phyloP scores from a whole-genome alignment of 2,888 invertebrate species.

The Thumatha senex region DNA sequence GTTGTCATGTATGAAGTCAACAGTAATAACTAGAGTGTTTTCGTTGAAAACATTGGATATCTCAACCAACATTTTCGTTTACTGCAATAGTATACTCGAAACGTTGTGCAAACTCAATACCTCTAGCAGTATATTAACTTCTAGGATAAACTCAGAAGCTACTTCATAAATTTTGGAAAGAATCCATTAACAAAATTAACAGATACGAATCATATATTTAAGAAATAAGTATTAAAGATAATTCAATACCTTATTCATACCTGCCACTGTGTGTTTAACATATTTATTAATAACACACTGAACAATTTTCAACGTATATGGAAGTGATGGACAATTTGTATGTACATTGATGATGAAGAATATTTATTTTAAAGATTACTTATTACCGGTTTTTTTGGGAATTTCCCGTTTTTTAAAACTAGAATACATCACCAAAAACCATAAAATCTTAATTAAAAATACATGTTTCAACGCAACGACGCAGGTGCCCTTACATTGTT shows the following conservation, averaged over 20 bases:
- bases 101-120: too few species aligned
- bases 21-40: too few species aligned
- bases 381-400: constrained; percentile 8
- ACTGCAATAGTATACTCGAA: too few species aligned
- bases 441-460: constrained; percentile 41
- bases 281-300: constrained; percentile 28
- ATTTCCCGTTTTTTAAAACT: constrained; percentile 31
- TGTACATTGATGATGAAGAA: constrained; percentile 9
- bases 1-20: too few species aligned
- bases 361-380: constrained; percentile 9
- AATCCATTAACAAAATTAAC: constrained; percentile 18
- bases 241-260: constrained; percentile 21
- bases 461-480: constrained; percentile 7
- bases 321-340: not conserved
- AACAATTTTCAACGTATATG: constrained; percentile 7
- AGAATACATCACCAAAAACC: constrained; percentile 40
- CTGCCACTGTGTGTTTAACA: constrained; percentile 28
- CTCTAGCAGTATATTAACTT: too few species aligned
- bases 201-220: constrained; percentile 26
- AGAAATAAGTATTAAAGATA: constrained; percentile 23
- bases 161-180: not conserved
- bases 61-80: too few species aligned
- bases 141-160: too few species aligned
- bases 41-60: too few species aligned
- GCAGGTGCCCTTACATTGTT: too few species aligned